These are phyloP conservation scores for Spermophilus dauricus DNA, from an alignment of 2,113 vertebrate species.

Conservation along the genomic window DNA sequence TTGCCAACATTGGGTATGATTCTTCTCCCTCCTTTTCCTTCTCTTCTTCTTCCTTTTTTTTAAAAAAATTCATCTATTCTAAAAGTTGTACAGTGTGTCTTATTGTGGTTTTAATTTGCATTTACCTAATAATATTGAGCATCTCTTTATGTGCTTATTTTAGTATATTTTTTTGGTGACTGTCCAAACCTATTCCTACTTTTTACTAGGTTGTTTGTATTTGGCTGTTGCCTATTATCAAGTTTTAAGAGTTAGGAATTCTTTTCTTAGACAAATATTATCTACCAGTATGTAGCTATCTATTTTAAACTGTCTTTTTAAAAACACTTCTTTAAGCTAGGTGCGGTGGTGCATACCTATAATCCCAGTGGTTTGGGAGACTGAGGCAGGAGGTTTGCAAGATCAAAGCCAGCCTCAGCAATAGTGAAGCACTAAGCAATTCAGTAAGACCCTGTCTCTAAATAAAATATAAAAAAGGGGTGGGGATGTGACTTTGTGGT, in stretches of 20 bases:
- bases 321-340: neutral
- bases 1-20: neutral
- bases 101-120: neutral
- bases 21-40: too few species aligned
- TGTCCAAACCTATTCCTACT: neutral
- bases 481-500: too few species aligned
- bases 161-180: neutral
- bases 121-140: neutral
- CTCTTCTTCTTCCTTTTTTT: neutral
- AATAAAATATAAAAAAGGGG: too few species aligned
- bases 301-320: neutral
- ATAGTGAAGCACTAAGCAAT: too few species aligned
- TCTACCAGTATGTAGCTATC: neutral
- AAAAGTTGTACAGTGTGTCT: neutral
- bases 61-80: neutral
- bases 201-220: neutral
- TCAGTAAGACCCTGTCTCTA: too few species aligned
- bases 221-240: neutral
- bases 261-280: conserved; percentile 41
- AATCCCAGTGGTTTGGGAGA: too few species aligned
- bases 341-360: too few species aligned
- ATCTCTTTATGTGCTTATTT: conserved; percentile 19
- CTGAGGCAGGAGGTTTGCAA: too few species aligned
- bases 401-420: too few species aligned
- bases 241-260: conserved; percentile 20